Percentiles rank a stretch among this genome's conserved stretches.
These are phyloP conservation scores for Ennomos erosarius DNA, from an alignment of 2,888 invertebrate species.

Conservation along the genomic window DNA sequence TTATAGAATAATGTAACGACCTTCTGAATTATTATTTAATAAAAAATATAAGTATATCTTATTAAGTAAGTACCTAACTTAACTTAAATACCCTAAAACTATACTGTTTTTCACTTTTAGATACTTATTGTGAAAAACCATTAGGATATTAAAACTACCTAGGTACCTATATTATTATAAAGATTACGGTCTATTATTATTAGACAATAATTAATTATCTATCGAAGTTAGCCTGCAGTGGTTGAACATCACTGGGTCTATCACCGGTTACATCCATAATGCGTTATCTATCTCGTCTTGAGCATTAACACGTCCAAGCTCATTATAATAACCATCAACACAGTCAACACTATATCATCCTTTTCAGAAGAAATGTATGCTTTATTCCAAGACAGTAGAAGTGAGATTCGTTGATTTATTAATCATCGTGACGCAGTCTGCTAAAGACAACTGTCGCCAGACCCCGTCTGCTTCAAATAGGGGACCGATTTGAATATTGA, in stretches of 20 bases:
- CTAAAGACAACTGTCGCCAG: constrained; percentile 12
- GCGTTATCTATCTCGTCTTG: constrained; percentile 70
- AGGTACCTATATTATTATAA: too few relatives aligned
- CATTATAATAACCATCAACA: constrained; percentile 64
- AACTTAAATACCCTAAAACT: too few relatives aligned
- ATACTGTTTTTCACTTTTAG: too few relatives aligned
- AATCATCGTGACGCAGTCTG: background rate
- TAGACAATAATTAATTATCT: too few relatives aligned
- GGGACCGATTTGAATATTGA: background rate
- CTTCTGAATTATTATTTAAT: too few relatives aligned
- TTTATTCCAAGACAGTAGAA: background rate
- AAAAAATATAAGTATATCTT: too few relatives aligned
- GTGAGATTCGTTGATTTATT: background rate
- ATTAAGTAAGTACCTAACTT: too few relatives aligned
- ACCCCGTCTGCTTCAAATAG: background rate
- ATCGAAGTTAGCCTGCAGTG: background rate
- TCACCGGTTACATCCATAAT: constrained; percentile 60
- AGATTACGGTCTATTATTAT: too few relatives aligned
- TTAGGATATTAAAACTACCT: too few relatives aligned
- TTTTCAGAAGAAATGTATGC: background rate
- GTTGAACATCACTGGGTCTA: constrained; percentile 45
- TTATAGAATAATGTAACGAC: too few relatives aligned
- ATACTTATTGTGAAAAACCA: too few relatives aligned
- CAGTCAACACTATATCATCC: constrained; percentile 37
- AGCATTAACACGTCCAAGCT: constrained; percentile 76